Evolutionary conservation across 2,113 vertebrate species (phyloP).

Genomic region (Thinocorus orbignyianus): DNA sequence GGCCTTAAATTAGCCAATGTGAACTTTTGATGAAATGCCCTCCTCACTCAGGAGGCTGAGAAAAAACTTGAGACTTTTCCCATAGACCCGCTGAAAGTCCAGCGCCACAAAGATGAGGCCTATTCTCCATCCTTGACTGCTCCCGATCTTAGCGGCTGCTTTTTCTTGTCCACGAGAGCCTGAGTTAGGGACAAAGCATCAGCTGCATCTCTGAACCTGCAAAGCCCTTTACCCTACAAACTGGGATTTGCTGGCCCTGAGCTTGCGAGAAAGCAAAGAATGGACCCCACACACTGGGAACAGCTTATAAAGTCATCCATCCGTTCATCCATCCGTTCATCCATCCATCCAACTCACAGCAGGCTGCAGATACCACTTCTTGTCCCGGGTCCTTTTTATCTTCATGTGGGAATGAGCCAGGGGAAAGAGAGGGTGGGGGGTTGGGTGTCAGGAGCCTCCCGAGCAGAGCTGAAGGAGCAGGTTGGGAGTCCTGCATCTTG

Average conservation of each 20-base stretch:
- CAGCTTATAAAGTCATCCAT: fast-evolving
- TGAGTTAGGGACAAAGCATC: fast-evolving
- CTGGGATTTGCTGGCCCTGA: fast-evolving
- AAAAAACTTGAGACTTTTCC: fast-evolving
- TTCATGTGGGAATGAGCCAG: fast-evolving
- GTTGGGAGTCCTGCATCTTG: fast-evolving
- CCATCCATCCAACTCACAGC: fast-evolving
- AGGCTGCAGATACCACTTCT: fast-evolving
- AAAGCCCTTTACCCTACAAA: background rate
- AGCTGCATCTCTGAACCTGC: fast-evolving
- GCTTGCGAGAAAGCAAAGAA: background rate
- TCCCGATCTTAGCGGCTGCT: fast-evolving
- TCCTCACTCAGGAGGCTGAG: background rate
- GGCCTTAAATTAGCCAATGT: fast-evolving
- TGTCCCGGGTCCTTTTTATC: fast-evolving
- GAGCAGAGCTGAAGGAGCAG: background rate
- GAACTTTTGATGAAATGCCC: background rate
- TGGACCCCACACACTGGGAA: fast-evolving
- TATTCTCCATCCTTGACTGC: background rate
- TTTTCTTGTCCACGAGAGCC: fast-evolving
- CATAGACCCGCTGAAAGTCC: fast-evolving
- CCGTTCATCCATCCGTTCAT: fast-evolving
- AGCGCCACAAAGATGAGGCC: fast-evolving
- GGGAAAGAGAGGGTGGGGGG: fast-evolving
- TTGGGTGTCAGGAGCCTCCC: fast-evolving